Base-by-base conservation (phyloP, 2,888 invertebrate genomes). In the Ectemnius lituratus region DNA sequence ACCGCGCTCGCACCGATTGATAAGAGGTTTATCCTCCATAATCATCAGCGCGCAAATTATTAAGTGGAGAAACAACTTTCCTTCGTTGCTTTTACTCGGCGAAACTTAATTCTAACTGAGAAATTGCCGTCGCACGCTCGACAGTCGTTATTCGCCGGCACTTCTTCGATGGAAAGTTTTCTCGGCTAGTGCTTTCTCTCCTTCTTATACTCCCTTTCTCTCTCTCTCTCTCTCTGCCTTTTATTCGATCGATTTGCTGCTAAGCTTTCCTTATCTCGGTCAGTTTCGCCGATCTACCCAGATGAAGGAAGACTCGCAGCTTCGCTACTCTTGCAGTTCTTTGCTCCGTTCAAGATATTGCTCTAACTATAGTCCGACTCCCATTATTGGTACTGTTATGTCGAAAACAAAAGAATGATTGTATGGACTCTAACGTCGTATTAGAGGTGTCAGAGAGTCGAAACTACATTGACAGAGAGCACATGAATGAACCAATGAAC, bases 201-300 rank as follows among this genome's bases (percentile, higher is more conserved):
- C 61, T 11, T 4, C 18, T 8, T 46, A 11, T 2, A 1, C 37
- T 6, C 37, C 1, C 1, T 23, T 8, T 6, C 8, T 6, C 37
- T 37, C 37, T 1, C 8, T 8, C 8, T 37, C 37, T 37, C 37
- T 37, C 8, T 37, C 37, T 37, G 37, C 8, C 37, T 37, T 37
- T 37, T 11, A 37, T 37, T 14, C 52, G 46, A 70, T 75, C 69
- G 72, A 69, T 70, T 73, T 28, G 62, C 65, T 73, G 56, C 67
- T 73, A 70, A 65, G 59, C 37, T 65, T 60, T 28, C 18, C 65
- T 78, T 73, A 63, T 68, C 70, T 60, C 58, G 4, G 2, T 16
- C 8, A 8, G 52, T 20, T 56, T 64, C 14, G 57, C 11, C 49
- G 64, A 52, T 52, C 16, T 52, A 5, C 52, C 52, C 52, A 13